Conservation (phyloP, 2,888 invertebrate genomes). For the Mesodorylaimus sp. region DNA sequence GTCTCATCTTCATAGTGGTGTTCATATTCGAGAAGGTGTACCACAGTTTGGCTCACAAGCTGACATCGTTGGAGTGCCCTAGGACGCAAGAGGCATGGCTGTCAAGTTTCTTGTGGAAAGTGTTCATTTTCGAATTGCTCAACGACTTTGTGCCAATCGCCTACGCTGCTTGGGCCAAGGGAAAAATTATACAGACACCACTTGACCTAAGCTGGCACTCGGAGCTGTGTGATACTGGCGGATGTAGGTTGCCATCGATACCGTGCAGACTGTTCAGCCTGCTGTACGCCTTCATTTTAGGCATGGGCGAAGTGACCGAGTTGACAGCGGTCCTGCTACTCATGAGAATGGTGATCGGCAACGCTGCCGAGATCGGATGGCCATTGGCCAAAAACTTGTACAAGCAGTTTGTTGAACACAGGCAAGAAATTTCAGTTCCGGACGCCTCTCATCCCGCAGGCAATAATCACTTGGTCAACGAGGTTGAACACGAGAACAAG, state of each 20-base stretch:
- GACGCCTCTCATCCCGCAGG: no score
- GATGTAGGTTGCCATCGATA: no score
- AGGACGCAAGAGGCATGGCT: background rate
- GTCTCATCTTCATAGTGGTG: background rate
- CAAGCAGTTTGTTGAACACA: no score
- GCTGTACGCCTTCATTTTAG: no score
- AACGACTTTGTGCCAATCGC: constrained; percentile 5
- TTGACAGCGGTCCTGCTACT: background rate
- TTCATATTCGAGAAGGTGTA: background rate
- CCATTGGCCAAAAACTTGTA: background rate
- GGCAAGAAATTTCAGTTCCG: no score
- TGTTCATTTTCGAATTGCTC: background rate
- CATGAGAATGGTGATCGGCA: background rate
- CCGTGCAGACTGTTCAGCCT: no score
- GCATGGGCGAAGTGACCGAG: constrained; percentile 5
- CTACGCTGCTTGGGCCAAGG: constrained; percentile 2
- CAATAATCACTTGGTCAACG: no score
- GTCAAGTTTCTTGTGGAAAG: constrained; percentile 1
- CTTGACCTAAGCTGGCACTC: background rate
- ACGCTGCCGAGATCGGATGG: background rate
- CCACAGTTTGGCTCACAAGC: background rate
- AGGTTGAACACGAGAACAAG: no score
- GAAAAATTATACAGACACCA: background rate
- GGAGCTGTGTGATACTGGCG: constrained; percentile 3
- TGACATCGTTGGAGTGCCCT: background rate